Percentiles rank a stretch among this genome's conserved stretches.
These are phyloP conservation scores for Panopea generosa DNA, from an alignment of 2,888 invertebrate species.

Conservation along the genomic window DNA sequence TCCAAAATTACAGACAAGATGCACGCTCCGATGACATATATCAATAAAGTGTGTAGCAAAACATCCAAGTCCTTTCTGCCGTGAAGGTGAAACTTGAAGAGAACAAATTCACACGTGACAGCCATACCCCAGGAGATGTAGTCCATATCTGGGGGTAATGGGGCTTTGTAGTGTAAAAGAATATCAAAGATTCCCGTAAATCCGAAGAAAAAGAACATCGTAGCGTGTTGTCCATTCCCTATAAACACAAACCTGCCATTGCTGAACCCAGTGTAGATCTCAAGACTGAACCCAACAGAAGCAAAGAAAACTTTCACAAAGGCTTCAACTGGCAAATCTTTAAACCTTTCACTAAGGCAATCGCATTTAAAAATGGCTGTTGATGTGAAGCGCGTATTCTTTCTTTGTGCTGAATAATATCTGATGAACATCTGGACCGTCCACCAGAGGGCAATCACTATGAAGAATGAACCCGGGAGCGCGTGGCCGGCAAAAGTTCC, in stretches of 20 bases:
- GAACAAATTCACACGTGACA: conserved; percentile 85
- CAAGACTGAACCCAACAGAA: conserved; percentile 65
- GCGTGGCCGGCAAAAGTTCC: conserved; percentile 86
- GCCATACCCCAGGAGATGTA: conserved; percentile 85
- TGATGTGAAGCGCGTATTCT: conserved; percentile 69
- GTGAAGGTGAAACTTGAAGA: conserved; percentile 86
- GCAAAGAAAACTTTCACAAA: conserved; percentile 67
- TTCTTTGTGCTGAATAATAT: conserved; percentile 71
- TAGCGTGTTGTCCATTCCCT: conserved; percentile 86
- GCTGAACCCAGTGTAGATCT: conserved; percentile 75
- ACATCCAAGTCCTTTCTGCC: conserved; percentile 84
- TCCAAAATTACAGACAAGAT: conserved; percentile 83
- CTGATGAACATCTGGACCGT: conserved; percentile 75
- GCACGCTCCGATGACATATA: conserved; percentile 84
- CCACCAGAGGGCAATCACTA: conserved; percentile 82
- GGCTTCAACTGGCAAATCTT: conserved; percentile 70
- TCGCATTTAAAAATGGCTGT: conserved; percentile 71
- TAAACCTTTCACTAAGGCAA: conserved; percentile 72
- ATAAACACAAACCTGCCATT: conserved; percentile 81
- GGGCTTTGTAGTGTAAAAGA: conserved; percentile 79
- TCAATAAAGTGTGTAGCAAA: conserved; percentile 85
- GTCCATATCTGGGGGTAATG: conserved; percentile 85
- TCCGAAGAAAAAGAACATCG: conserved; percentile 87
- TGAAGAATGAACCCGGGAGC: conserved; percentile 85
- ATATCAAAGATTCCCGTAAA: conserved; percentile 85